Evolutionary conservation across 1,140 invertebrate genomes (phyloP).

Genomic region (Drosophila teissieri): DNA sequence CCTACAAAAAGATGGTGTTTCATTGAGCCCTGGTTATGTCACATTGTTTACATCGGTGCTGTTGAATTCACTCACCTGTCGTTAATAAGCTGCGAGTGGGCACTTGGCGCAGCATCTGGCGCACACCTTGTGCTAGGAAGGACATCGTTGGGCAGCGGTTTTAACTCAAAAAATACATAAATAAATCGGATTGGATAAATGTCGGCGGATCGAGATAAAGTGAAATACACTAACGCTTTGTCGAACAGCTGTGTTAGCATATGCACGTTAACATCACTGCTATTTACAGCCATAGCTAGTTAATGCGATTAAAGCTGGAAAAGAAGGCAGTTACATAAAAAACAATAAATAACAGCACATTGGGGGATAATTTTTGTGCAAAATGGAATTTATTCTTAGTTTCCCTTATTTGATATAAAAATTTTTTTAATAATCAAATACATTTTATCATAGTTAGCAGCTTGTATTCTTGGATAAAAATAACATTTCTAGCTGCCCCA

Average conservation of each 20-base stretch:
- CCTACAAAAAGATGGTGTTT: conserved; percentile 27
- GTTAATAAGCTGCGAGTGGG: conserved; percentile 30
- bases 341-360: too few species aligned
- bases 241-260: conserved; percentile 11
- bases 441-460: too few species aligned
- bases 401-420: too few species aligned
- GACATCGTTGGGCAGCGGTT: conserved; percentile 42
- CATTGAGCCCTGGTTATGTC: conserved; percentile 58
- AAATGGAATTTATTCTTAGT: too few species aligned
- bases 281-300: background rate
- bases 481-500: background rate
- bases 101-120: conserved; percentile 52
- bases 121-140: conserved; percentile 55
- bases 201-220: background rate
- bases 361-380: too few species aligned
- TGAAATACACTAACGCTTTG: conserved; percentile 2
- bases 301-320: too few species aligned
- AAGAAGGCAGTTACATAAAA: too few species aligned
- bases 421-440: too few species aligned
- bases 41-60: conserved; percentile 18
- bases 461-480: too few species aligned
- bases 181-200: conserved; percentile 7
- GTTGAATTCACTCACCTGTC: conserved; percentile 19
- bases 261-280: background rate
- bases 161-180: conserved; percentile 22